Base-by-base conservation (phyloP, 2,797 vertebrate species). In the Sylvia borin region DNA sequence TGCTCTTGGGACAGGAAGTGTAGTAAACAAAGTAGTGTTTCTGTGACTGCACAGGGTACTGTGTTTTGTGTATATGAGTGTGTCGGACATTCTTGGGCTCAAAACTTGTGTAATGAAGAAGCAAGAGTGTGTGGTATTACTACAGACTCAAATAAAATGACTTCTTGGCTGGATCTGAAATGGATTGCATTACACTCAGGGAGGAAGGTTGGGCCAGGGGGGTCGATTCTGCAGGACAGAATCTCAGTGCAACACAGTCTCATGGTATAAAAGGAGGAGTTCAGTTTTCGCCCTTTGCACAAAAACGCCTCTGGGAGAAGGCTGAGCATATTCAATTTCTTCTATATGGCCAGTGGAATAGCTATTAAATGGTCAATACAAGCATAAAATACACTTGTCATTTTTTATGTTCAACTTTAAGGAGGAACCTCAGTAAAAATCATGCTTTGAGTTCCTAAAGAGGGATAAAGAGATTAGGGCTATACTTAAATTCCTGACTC, bases 341-440 rank as follows among this genome's bases (percentile, higher is more conserved):
- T 91, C 57, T 40, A 68, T 64, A 55, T 57, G 83, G 36, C 61
- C 66, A 75, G 25, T 47, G 47, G 50, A 57, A 80, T 53, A 90
- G 67, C 48, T 93, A 21, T 76, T 79, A 85, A 85, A 87, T 57
- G 51, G 75, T 74, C 75, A 85, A 85, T 92, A 71, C 32, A 42
- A 67, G 55, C 38, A 27, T 47, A 45, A 90, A 77, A 64, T 36
- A 26, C 14, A 67, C 42, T 19, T 2, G 1, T 40, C 26, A 10
- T 72, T 82, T 78, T 88, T 88, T 50, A 43, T 43, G 38, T 57
- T 62, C 71, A 34, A 8, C 9, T 83, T 68, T 77, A 42, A 83
- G 53, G 71, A 79, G 67, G 43, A 88, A n/a, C 12, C 45, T 77
- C 53, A 67, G 17, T 71, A 71, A 91, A 87, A 91, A 74, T 47